phyloP scores from a whole-genome alignment of 2,797 vertebrate genomes.

The Chelon auratus region DNA sequence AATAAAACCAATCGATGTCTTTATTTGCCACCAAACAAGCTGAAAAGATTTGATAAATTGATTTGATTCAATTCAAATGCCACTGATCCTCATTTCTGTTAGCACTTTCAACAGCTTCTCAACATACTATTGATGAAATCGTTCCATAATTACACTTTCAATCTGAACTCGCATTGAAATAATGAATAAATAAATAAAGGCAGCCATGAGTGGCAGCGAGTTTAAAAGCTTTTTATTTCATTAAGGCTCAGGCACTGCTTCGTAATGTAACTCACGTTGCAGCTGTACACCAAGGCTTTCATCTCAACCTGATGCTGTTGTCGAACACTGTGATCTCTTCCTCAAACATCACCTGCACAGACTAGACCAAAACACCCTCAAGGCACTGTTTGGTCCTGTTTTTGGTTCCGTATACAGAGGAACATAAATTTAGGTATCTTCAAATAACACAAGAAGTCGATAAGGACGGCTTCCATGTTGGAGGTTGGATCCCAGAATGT shows the following conservation, averaged over 20 bases:
- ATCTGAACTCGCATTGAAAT: not conserved
- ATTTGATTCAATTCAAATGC: no score
- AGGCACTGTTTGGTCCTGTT: slow-evolving; percentile 23
- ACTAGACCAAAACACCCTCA: slow-evolving; percentile 42
- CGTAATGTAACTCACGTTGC: slow-evolving; percentile 22
- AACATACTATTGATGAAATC: not conserved
- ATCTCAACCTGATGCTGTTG: slow-evolving; percentile 28
- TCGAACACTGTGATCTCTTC: slow-evolving; percentile 41
- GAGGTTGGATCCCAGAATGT: slow-evolving; percentile 27
- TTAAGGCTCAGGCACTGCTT: slow-evolving; percentile 15
- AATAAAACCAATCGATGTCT: no score
- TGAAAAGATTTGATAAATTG: no score
- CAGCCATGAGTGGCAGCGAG: not conserved
- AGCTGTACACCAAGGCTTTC: slow-evolving; percentile 25
- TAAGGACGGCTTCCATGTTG: slow-evolving; percentile 33
- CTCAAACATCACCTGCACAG: slow-evolving; percentile 35
- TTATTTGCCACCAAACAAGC: no score
- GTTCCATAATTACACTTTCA: slow-evolving; percentile 1
- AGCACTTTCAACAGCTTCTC: slow-evolving; percentile 1
- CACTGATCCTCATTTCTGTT: no score
- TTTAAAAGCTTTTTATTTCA: slow-evolving; percentile 54
- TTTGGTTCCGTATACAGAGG: slow-evolving; percentile 7
- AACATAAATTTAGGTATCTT: slow-evolving; percentile 49
- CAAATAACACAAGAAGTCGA: slow-evolving; percentile 40
- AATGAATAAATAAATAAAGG: slow-evolving; percentile 5